These are phyloP conservation scores for Cydia amplana DNA, from an alignment of 1,140 invertebrate species.

Conservation along the genomic window DNA sequence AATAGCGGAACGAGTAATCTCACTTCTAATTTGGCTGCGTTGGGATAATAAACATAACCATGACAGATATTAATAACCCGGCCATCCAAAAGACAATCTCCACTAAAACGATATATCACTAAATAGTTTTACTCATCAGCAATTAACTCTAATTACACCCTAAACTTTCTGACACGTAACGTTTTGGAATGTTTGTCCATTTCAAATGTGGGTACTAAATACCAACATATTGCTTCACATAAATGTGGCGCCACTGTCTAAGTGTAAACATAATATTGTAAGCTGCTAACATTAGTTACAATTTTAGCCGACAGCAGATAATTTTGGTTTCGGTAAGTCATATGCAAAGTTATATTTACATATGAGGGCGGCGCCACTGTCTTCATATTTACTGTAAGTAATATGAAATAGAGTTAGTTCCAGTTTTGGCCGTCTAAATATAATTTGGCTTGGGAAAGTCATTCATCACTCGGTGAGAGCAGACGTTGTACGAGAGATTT, in stretches of 20 bases:
- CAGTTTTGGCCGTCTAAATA: not conserved
- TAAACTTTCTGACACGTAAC: constrained; percentile 16
- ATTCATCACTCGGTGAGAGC: constrained; percentile 13
- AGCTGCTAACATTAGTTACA: not conserved
- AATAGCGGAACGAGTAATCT: not conserved
- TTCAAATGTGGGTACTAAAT: constrained; percentile 4
- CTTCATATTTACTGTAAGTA: not conserved
- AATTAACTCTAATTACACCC: constrained; percentile 13
- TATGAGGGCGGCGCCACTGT: constrained; percentile 7
- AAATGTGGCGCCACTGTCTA: not conserved
- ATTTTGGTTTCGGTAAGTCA: constrained; percentile 9
- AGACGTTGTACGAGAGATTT: constrained; percentile 7
- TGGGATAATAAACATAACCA: not conserved
- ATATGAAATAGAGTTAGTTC: not conserved
- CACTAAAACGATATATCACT: constrained; percentile 17
- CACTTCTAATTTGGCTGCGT: not conserved
- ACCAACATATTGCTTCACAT: not conserved
- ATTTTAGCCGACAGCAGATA: constrained; percentile 3
- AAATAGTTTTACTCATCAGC: constrained; percentile 21
- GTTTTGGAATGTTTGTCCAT: constrained; percentile 21
- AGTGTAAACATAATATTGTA: not conserved
- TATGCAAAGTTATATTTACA: not conserved
- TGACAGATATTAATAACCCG: constrained; percentile 13
- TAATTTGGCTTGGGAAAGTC: constrained; percentile 5
- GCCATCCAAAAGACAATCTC: not conserved